Conservation (phyloP, 2,797 vertebrate species). For the Eidolon dupreanum region DNA sequence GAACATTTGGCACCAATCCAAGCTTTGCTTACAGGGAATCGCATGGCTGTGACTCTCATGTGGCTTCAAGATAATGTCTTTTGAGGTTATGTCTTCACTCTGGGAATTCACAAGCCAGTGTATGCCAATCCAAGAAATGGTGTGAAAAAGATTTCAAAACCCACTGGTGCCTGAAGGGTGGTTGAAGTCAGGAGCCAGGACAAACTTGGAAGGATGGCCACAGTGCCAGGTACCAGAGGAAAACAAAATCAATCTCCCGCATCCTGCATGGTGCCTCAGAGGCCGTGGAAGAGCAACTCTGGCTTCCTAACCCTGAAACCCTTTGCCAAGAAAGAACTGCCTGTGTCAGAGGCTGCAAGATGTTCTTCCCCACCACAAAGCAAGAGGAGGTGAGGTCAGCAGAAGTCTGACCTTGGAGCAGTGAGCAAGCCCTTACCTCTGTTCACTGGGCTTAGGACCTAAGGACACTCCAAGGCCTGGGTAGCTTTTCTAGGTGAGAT, state of each 20-base stretch:
- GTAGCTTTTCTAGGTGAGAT: not conserved
- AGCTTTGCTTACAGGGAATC: not conserved
- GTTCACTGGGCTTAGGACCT: not conserved
- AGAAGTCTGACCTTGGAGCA: not conserved
- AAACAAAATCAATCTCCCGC: not conserved
- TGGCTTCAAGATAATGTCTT: not conserved
- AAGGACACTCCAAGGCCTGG: not conserved
- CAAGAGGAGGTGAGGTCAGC: not conserved
- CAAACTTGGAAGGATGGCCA: not conserved
- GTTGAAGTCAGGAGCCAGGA: not conserved
- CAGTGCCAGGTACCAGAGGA: not conserved
- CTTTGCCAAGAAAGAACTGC: not conserved
- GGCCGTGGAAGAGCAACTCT: not conserved
- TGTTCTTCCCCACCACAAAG: not conserved
- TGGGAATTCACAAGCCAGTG: not conserved
- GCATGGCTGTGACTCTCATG: not conserved
- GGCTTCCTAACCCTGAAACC: not conserved
- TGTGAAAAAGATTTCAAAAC: conserved; percentile 5
- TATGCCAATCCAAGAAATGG: not conserved
- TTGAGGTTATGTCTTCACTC: not conserved
- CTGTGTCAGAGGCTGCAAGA: not conserved
- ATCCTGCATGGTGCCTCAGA: not conserved
- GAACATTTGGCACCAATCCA: not conserved
- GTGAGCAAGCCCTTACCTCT: not conserved
- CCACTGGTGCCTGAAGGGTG: not conserved